Base-by-base conservation (phyloP, 2,113 vertebrate genomes). In the Heterochromis multidens region DNA sequence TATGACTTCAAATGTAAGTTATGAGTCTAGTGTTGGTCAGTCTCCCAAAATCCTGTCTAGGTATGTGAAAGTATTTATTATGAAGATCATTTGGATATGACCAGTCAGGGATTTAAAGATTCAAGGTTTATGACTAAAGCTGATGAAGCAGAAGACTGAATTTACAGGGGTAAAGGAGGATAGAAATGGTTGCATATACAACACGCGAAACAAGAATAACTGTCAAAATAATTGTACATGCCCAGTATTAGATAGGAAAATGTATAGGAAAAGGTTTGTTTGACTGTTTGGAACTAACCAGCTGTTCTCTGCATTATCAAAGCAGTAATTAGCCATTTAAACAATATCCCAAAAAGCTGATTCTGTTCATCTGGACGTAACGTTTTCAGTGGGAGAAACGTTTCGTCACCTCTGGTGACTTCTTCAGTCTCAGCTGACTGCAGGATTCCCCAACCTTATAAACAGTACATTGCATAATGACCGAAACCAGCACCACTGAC, bases 1-100 rank as follows among this genome's bases (percentile, higher is more conserved):
- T 98, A 99, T 0, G 97, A 99, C 82, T 97, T 99, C 79, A 97
- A 94, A 93, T 99, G 99, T 99, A 93, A 98, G 94, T 78, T 58
- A 46, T 23, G 7, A 4, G 6, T 54, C 40, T 31, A 13, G 25
- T 10, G 11, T 58, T 67, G 21, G 57, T 52, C 19, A 77, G 1
- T 78, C 3, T n/a, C 33, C 31, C 31, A 19, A 25, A n/a, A 21
- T 65, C 10, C 67, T 52, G 67, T 52, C 67, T 52, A 52, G 70
- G 3, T 52, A 33, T n/a, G 46, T 21, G 12, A 29, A 74, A 33
- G 70, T 33, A 21, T 74, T 21, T 54, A 11, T 12, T 33, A 33
- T 74, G n/a, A 23, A 57, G 13, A 54, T 54, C 19, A 9, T 7
- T 2, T n/a, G 17, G 49, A 49, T 54, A 33, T 74, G 46, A 74